A percentile compares a stretch with the other conserved stretches of the same genome.
Evolutionary conservation across 2,113 vertebrate species (phyloP).

Genomic region (Rhegmatorhina hoffmannsi): DNA sequence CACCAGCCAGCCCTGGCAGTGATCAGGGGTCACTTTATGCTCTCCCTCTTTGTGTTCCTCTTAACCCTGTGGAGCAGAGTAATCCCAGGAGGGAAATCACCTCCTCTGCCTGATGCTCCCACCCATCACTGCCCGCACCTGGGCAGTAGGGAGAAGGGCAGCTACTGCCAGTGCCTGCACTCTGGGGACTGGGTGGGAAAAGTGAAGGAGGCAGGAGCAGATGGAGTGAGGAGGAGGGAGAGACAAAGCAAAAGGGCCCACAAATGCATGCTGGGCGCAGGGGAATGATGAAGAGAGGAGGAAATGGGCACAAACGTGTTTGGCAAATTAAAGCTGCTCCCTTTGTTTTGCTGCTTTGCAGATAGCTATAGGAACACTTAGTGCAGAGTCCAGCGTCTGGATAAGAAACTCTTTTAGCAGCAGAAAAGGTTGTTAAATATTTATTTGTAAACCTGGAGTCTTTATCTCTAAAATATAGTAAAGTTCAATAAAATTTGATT

Average conservation of each 20-base stretch:
- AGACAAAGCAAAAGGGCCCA: not conserved
- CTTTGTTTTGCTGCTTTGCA: conserved; percentile 63
- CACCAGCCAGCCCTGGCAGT: not conserved
- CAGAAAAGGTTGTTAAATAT: conserved; percentile 68
- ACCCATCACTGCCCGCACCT: not conserved
- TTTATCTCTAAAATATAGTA: conserved; percentile 56
- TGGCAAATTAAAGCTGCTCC: conserved; percentile 45
- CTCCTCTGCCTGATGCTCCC: not conserved
- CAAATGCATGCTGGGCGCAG: fast-evolving
- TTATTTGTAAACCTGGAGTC: conserved; percentile 71
- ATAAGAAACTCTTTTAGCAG: conserved; percentile 52
- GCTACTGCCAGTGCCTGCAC: not conserved
- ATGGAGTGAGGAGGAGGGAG: not conserved
- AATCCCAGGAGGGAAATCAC: not conserved
- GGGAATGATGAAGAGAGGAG: not conserved
- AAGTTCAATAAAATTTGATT: conserved; percentile 66
- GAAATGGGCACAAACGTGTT: not conserved
- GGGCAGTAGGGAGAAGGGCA: not conserved
- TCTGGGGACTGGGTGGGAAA: not conserved
- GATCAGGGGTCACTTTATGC: not conserved
- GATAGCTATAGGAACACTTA: conserved; percentile 56
- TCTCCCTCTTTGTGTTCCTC: not conserved
- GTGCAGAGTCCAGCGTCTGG: not conserved
- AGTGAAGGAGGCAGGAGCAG: not conserved
- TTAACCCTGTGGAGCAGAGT: not conserved